A percentile compares a stretch with the other conserved stretches of the same genome.
Evolutionary conservation across 2,888 invertebrate genomes (phyloP).

Genomic region (Taphrorychus bicolor): DNA sequence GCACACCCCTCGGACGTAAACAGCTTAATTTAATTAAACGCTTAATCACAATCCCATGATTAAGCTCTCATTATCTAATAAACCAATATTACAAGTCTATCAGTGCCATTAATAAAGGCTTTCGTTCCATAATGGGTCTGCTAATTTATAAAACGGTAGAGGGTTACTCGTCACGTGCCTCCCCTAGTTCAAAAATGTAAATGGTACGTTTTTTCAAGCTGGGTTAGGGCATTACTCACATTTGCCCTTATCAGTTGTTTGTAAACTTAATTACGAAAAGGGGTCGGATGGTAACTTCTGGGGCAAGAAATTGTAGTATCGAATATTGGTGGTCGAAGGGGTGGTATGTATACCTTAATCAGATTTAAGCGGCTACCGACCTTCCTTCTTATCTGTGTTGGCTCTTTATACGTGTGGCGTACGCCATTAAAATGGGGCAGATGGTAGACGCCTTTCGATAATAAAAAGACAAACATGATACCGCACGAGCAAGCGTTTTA

Average conservation of each 20-base stretch:
- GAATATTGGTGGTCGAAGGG: not conserved
- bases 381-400: not conserved
- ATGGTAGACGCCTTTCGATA: not conserved
- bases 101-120: not conserved
- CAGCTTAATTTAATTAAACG: not conserved
- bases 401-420: not conserved
- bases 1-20: no score
- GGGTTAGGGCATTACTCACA: not conserved
- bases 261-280: not conserved
- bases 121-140: not conserved
- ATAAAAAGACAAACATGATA: not conserved
- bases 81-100: not conserved
- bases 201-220: not conserved
- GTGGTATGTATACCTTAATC: not conserved
- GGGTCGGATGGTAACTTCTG: constrained; percentile 1
- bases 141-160: not conserved
- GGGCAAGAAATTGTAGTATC: not conserved
- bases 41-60: not conserved
- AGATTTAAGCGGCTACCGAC: not conserved
- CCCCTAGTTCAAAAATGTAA: not conserved
- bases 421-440: not conserved
- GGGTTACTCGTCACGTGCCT: not conserved
- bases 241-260: not conserved
- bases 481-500: not conserved
- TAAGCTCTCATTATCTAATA: not conserved